Evolutionary conservation across 92 coral and sea anemone genomes (phyloP), one percentile per base, ranked within the genome.

Genomic region (Actinernus sp.): DNA sequence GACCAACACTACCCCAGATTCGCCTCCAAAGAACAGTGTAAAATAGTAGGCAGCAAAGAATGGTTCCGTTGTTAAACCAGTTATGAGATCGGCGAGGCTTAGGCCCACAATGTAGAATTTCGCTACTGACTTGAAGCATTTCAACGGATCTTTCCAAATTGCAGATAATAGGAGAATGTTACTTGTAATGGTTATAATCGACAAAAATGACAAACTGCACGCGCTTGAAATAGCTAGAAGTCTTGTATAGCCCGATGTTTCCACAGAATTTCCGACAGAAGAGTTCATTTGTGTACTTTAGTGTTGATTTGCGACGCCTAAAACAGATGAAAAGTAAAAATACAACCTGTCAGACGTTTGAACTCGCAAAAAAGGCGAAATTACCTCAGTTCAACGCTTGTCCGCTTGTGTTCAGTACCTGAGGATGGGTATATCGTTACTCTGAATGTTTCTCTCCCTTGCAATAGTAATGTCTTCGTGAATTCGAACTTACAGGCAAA

Each of bases 141-240:
- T 86, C 6, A 85, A 28, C 19, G 97, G 97, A 24, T 90, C 97
- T 73, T 79, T 82, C 88, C 89, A 85, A 34, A 90, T 81, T 10
- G 97, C 92, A 18, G 64, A 46, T 26, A 90, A 73, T 25, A 90
- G 92, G 24, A 90, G 76, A n/a, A 76, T 48, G 63, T 90, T 90
- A 31, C 89, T 73, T 25, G 88, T 47, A 17, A 88, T 65, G 3
- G 97, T 90, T 33, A 88, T 55, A 21, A 82, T 66, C 3, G 89
- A 69, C n/a, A 90, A 44, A 28, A 86, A 36, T 19, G 73, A 61
- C 53, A 90, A 45, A 55, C 83, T 85, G 12, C 78, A 38, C 0
- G 86, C 97, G 37, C 91, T 85, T 26, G 82, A 19, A 3, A 85
- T 29, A 66, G 78, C 78, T 46, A 70, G 18, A 21, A 40, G 25